These are phyloP conservation scores for Heliconius eleuchia DNA, from an alignment of 1,140 invertebrate species.

Conservation along the genomic window DNA sequence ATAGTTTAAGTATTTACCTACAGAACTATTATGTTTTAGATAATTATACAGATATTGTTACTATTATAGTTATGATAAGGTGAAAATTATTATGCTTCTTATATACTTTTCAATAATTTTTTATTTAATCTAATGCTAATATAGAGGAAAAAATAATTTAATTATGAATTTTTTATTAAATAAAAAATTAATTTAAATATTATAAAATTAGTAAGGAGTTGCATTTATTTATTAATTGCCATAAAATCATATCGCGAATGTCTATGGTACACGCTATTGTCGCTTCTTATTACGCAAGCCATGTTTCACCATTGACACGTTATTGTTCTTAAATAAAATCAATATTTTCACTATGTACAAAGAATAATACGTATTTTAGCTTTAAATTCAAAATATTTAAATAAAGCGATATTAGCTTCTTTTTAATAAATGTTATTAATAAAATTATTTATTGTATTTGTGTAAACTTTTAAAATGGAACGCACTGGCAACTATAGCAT, in stretches of 20 bases:
- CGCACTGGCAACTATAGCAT: slow-evolving; percentile 54
- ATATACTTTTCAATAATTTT: too few species aligned
- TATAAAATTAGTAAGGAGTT: neutral
- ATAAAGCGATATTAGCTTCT: neutral
- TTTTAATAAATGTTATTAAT: neutral
- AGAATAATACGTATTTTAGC: neutral
- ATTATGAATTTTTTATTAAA: neutral
- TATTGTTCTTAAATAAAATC: neutral
- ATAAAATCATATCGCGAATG: slow-evolving; percentile 12
- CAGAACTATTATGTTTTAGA: too few species aligned
- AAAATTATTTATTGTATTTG: neutral
- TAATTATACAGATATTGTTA: too few species aligned
- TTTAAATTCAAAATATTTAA: neutral
- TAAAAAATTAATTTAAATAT: neutral
- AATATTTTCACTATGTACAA: neutral
- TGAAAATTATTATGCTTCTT: too few species aligned
- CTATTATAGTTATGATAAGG: too few species aligned
- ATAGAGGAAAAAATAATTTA: neutral
- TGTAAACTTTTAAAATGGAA: slow-evolving; percentile 40
- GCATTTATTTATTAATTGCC: too few species aligned
- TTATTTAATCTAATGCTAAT: too few species aligned
- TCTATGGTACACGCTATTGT: slow-evolving; percentile 46
- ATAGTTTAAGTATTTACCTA: too few species aligned
- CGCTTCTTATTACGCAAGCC: slow-evolving; percentile 40
- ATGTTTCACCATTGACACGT: neutral